phyloP scores from a whole-genome alignment of 23 tunicate genomes.

The Trididemnum clinides region DNA sequence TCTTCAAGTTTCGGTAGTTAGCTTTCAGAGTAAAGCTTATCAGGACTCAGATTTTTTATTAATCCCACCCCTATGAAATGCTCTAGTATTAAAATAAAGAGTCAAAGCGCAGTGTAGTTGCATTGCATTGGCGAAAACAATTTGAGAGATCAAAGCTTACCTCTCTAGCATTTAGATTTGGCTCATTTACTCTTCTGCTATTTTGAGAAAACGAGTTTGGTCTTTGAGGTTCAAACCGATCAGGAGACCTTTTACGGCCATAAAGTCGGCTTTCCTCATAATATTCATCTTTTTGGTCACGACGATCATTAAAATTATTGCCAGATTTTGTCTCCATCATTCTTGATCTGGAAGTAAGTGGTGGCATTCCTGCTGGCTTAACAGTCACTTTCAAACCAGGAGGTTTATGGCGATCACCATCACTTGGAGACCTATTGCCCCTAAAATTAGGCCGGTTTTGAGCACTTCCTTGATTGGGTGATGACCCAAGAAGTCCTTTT shows the following conservation, averaged over 20 bases:
- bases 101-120: too few relatives aligned
- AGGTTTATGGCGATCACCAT: not conserved
- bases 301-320: not conserved
- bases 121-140: too few relatives aligned
- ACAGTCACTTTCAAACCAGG: conserved; percentile 25
- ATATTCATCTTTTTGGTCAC: conserved; percentile 6
- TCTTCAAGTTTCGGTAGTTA: too few relatives aligned
- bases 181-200: conserved; percentile 31
- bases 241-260: not conserved
- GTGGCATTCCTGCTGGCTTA: not conserved
- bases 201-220: conserved; percentile 6
- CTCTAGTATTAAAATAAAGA: too few relatives aligned
- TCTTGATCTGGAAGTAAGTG: not conserved
- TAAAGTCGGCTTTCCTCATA: conserved; percentile 3
- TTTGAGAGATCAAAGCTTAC: too few relatives aligned
- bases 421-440: not conserved
- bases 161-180: conserved; percentile 13
- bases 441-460: not conserved
- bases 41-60: too few relatives aligned
- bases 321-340: not conserved
- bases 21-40: too few relatives aligned
- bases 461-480: not conserved
- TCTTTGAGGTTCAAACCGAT: conserved; percentile 21
- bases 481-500: not conserved
- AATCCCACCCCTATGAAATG: too few relatives aligned